phyloP scores from a whole-genome alignment of 2,113 vertebrate species.

The Notothenia coriiceps region DNA sequence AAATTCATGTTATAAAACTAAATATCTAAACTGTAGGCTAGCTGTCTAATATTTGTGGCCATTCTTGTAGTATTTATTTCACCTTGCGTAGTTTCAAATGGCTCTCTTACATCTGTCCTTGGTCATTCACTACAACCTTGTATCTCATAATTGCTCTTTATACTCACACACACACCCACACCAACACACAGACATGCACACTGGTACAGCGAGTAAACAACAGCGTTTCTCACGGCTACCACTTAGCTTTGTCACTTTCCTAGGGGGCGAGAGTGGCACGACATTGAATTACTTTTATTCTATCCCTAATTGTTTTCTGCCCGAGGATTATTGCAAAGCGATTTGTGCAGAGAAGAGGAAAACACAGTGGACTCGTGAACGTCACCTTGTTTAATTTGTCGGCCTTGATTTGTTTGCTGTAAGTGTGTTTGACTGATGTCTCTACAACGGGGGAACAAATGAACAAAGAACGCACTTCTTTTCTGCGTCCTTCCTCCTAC shows the following conservation, averaged over 20 bases:
- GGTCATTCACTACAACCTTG: slow-evolving; percentile 45
- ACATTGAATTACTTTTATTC: slow-evolving; percentile 72
- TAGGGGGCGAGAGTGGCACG: slow-evolving; percentile 49
- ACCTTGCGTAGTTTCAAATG: slow-evolving; percentile 9
- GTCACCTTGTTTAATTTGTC: slow-evolving; percentile 76
- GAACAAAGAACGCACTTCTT: slow-evolving; percentile 38
- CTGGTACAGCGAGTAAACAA: slow-evolving; percentile 45
- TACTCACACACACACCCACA: neutral
- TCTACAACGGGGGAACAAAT: slow-evolving; percentile 50
- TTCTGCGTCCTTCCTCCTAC: slow-evolving; percentile 5
- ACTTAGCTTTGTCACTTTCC: slow-evolving; percentile 67
- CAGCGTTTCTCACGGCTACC: slow-evolving; percentile 61
- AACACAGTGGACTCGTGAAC: slow-evolving; percentile 50
- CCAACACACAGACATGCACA: neutral
- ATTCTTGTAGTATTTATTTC: slow-evolving; percentile 3
- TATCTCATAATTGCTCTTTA: slow-evolving; percentile 42
- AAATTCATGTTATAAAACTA: neutral
- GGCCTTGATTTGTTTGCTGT: slow-evolving; percentile 76
- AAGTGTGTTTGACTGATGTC: slow-evolving; percentile 74
- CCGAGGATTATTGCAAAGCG: slow-evolving; percentile 70
- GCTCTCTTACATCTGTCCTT: slow-evolving; percentile 14
- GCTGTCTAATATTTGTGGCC: neutral
- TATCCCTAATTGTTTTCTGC: slow-evolving; percentile 79
- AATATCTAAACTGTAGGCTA: neutral
- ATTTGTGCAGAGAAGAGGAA: slow-evolving; percentile 62